These are phyloP conservation scores for Tichodroma muraria DNA, from an alignment of 2,113 vertebrate genomes.

Conservation along the genomic window DNA sequence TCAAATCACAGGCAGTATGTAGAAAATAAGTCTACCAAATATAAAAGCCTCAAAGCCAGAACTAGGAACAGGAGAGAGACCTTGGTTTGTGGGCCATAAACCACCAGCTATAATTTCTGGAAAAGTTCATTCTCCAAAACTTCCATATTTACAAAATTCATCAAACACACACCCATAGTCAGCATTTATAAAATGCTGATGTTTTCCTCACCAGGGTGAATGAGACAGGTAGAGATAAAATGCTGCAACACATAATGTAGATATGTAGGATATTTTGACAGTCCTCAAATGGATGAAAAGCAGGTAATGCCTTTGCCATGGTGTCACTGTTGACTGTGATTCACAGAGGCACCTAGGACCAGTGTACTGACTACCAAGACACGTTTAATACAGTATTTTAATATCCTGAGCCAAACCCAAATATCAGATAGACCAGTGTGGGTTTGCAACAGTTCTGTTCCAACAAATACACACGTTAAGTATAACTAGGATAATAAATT, in stretches of 20 bases:
- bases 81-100: background rate
- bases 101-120: background rate
- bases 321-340: rapidly evolving
- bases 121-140: background rate
- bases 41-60: background rate
- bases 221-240: background rate
- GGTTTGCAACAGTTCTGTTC: background rate
- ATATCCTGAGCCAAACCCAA: background rate
- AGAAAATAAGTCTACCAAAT: background rate
- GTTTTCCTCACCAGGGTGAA: background rate
- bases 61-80: background rate
- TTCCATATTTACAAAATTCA: background rate
- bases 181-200: background rate
- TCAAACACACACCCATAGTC: background rate
- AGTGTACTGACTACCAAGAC: background rate
- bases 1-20: background rate
- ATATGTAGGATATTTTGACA: background rate
- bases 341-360: background rate
- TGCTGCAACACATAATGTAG: background rate
- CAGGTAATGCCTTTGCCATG: background rate
- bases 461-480: background rate
- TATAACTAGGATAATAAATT: background rate
- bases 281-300: background rate
- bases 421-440: background rate
- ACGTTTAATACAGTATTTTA: background rate